These are phyloP conservation scores for Agelas oroides DNA, from an alignment of 37 sponge, comb jelly and placozoan species.

Conservation along the genomic window DNA sequence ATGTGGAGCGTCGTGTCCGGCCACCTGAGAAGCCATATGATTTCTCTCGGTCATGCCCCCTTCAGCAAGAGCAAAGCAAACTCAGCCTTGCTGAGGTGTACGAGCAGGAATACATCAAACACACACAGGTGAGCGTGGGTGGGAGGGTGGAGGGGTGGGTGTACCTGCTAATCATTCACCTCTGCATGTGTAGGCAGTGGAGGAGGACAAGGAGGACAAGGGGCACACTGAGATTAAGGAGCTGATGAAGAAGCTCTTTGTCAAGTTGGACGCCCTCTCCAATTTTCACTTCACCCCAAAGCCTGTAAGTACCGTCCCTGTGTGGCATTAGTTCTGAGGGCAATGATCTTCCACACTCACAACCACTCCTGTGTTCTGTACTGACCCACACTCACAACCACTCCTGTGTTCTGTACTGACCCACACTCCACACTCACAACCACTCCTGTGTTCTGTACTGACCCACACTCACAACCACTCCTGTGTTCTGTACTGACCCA, in stretches of 20 bases:
- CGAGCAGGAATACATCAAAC: conserved; percentile 92
- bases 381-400: no score
- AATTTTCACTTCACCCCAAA: conserved; percentile 98
- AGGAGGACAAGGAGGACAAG: conserved; percentile 66
- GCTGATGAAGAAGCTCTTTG: conserved; percentile 82
- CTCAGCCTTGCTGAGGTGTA: conserved; percentile 94
- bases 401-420: no score
- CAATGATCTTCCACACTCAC: no score
- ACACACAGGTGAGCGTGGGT: conserved; percentile 52
- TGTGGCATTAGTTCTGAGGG: no score
- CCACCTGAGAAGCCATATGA: conserved; percentile 92
- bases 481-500: no score
- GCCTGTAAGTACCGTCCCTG: conserved; percentile 70
- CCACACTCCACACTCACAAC: no score
- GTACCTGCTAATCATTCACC: background rate
- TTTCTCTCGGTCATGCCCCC: conserved; percentile 69
- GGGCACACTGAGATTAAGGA: conserved; percentile 70
- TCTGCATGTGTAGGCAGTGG: conserved; percentile 16
- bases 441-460: no score
- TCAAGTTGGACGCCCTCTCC: conserved; percentile 94
- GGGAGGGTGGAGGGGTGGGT: background rate
- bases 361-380: no score
- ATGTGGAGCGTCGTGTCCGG: conserved; percentile 91
- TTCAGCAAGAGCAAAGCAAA: conserved; percentile 94
- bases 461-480: no score